These are phyloP conservation scores for Belgica antarctica DNA, from an alignment of 2,888 invertebrate species.

Conservation along the genomic window DNA sequence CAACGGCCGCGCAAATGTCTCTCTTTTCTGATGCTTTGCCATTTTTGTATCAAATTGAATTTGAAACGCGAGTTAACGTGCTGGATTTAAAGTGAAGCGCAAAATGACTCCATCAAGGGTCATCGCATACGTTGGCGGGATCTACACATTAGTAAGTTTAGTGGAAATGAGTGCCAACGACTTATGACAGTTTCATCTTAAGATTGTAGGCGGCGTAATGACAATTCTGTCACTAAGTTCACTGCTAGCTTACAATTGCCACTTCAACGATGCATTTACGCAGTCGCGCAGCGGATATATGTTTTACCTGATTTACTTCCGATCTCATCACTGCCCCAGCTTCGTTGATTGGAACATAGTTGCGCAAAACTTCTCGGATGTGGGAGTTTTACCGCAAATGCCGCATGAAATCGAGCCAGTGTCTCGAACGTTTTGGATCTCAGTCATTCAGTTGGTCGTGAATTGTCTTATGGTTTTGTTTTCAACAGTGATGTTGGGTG, in stretches of 20 bases:
- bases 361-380: neutral
- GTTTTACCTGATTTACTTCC: slow-evolving; percentile 31
- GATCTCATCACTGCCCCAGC: neutral
- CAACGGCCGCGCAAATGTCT: neutral
- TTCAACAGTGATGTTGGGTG: slow-evolving; percentile 13
- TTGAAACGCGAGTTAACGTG: neutral
- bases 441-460: neutral
- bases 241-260: slow-evolving; percentile 25
- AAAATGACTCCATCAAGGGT: slow-evolving; percentile 20
- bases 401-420: slow-evolving; percentile 2
- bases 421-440: neutral
- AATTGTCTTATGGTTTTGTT: neutral
- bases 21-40: neutral
- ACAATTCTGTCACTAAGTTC: slow-evolving; percentile 13
- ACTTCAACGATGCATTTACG: slow-evolving; percentile 10
- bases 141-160: slow-evolving; percentile 31
- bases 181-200: no score
- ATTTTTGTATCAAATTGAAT: neutral
- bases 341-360: slow-evolving; percentile 8
- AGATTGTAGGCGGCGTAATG: slow-evolving; percentile 18
- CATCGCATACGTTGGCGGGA: neutral
- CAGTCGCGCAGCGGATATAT: slow-evolving; percentile 14
- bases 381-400: neutral
- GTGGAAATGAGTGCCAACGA: neutral
- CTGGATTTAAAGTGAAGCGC: neutral